Percentiles rank a stretch among this genome's conserved stretches.
Evolutionary conservation across 2,113 vertebrate species (phyloP).

Genomic region (Blennius ocellaris): DNA sequence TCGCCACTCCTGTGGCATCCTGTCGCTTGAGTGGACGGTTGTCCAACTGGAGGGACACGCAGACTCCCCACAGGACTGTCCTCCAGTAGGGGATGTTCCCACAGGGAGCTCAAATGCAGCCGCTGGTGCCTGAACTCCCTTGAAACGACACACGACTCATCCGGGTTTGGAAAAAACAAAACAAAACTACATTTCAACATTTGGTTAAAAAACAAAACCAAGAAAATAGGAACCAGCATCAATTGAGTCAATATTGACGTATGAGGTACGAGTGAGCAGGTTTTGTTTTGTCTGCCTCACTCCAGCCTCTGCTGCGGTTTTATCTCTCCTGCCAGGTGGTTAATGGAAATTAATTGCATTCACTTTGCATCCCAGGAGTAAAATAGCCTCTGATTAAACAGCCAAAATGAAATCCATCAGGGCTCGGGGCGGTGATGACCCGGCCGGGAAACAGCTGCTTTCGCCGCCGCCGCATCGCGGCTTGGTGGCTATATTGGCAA

Average conservation of each 20-base stretch:
- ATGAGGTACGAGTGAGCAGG: slow-evolving; percentile 6
- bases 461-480: slow-evolving; percentile 17
- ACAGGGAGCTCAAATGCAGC: too few species aligned
- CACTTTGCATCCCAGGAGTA: slow-evolving; percentile 46
- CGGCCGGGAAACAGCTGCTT: slow-evolving; percentile 42
- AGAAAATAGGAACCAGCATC: slow-evolving; percentile 2
- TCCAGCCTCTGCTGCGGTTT: slow-evolving; percentile 30
- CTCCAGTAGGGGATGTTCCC: too few species aligned
- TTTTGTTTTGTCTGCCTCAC: slow-evolving; percentile 20
- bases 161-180: too few species aligned
- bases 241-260: neutral
- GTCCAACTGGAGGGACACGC: too few species aligned
- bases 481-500: slow-evolving; percentile 54
- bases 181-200: too few species aligned
- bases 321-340: slow-evolving; percentile 61
- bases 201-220: neutral
- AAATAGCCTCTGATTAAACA: slow-evolving; percentile 69
- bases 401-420: slow-evolving; percentile 50
- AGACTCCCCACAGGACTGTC: too few species aligned
- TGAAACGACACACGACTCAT: neutral
- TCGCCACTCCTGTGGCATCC: too few species aligned
- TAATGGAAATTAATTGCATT: slow-evolving; percentile 73
- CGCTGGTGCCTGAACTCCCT: neutral
- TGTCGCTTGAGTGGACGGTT: too few species aligned
- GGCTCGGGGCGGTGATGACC: slow-evolving; percentile 47